Conservation (phyloP, 2,797 vertebrate species). For the Mus caroli region DNA sequence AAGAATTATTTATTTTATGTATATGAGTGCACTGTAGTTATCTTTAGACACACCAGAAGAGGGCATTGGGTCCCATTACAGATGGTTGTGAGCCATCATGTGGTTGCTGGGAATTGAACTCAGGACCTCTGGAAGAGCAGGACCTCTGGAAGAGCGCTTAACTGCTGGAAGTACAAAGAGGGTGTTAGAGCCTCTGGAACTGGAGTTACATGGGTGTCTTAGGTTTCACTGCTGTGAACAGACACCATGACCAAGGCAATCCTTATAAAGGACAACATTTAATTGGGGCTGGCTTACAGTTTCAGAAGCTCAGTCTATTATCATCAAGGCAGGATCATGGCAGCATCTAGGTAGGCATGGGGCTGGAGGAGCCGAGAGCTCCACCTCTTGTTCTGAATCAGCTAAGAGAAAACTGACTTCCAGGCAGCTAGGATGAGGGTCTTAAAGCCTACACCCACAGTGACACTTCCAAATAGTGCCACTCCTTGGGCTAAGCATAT, state of each 20-base stretch:
- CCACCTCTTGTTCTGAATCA: not conserved
- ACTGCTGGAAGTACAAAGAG: not conserved
- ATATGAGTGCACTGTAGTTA: not conserved
- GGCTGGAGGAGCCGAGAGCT: not conserved
- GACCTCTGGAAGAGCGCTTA: not conserved
- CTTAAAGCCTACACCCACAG: not conserved
- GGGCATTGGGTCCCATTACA: not conserved
- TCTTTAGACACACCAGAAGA: no score
- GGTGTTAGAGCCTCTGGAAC: not conserved
- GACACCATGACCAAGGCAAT: not conserved
- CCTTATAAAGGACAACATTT: not conserved
- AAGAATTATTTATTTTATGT: not conserved
- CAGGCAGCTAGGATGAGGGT: not conserved
- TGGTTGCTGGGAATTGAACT: not conserved
- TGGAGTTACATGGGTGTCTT: not conserved
- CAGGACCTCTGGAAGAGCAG: not conserved
- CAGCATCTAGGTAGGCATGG: not conserved
- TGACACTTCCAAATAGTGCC: not conserved
- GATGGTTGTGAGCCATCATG: not conserved
- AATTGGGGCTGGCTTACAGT: not conserved
- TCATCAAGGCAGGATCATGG: not conserved
- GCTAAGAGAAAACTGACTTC: not conserved
- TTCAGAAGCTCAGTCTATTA: not conserved
- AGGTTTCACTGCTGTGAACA: not conserved
- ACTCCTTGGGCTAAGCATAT: not conserved